Percentiles rank a stretch among this genome's conserved stretches.
These are phyloP conservation scores for Ommatoiulus sabulosus DNA, from an alignment of 2,888 invertebrate genomes.

Conservation along the genomic window DNA sequence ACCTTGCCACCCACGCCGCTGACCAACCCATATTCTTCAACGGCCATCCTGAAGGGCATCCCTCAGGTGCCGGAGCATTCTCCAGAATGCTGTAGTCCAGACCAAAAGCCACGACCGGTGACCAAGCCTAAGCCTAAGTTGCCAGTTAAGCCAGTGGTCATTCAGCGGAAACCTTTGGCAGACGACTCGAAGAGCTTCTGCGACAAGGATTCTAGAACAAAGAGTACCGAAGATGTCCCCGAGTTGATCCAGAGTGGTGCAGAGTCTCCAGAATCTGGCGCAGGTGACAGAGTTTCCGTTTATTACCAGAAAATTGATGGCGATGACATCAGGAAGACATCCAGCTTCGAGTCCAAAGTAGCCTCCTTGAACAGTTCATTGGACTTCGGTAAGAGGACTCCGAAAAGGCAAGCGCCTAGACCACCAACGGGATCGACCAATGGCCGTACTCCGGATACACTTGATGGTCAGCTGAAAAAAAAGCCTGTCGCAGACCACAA, in stretches of 20 bases:
- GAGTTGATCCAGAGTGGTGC: too few species aligned
- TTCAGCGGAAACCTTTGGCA: conserved; percentile 51
- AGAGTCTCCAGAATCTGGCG: background rate
- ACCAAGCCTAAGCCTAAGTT: conserved; percentile 63
- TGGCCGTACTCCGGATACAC: background rate
- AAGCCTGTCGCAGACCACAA: background rate
- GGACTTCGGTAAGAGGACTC: conserved; percentile 58
- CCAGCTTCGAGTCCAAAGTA: conserved; percentile 58
- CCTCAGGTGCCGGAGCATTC: conserved; percentile 29
- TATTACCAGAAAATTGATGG: background rate
- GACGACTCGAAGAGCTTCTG: background rate
- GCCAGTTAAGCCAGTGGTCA: conserved; percentile 62
- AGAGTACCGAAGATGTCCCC: background rate
- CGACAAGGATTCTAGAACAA: background rate
- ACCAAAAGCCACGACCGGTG: conserved; percentile 21
- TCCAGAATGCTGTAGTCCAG: background rate
- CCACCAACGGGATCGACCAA: conserved; percentile 58
- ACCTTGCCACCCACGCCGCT: conserved; percentile 51
- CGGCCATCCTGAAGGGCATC: conserved; percentile 56
- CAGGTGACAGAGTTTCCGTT: background rate
- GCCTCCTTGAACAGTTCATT: conserved; percentile 56
- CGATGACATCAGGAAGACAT: background rate
- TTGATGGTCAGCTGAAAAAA: background rate
- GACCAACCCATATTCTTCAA: conserved; percentile 58
- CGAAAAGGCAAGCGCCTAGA: conserved; percentile 61